Conservation (phyloP, 1,140 invertebrate genomes). For the Orussus abietinus region DNA sequence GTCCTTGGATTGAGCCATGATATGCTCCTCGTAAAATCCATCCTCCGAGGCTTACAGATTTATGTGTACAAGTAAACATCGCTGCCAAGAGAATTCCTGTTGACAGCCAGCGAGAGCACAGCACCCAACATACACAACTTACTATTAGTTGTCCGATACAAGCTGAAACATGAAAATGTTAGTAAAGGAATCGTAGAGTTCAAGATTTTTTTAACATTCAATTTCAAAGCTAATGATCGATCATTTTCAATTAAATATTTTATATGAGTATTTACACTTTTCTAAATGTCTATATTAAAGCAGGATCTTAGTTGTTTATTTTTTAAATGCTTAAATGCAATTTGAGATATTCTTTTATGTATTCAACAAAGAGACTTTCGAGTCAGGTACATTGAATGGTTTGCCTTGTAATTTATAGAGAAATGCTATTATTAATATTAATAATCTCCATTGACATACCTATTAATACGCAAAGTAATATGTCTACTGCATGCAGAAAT, state of each 20-base stretch:
- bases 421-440: not conserved
- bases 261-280: not conserved
- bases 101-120: conserved; percentile 42
- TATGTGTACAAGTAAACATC: conserved; percentile 46
- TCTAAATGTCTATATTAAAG: conserved; percentile 1
- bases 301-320: conserved; percentile 12
- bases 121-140: conserved; percentile 42
- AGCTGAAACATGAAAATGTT: conserved; percentile 27
- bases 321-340: conserved; percentile 1
- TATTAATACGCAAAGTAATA: conserved; percentile 44
- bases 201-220: no score
- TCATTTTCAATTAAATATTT: conserved; percentile 3
- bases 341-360: no score
- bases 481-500: conserved; percentile 40
- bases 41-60: conserved; percentile 44
- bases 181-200: no score
- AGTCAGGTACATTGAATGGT: no score
- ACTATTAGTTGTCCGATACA: conserved; percentile 42
- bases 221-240: no score
- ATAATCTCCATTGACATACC: conserved; percentile 23
- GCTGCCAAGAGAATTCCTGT: conserved; percentile 38
- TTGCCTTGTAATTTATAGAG: not conserved
- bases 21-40: conserved; percentile 45
- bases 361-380: no score
- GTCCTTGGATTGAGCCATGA: conserved; percentile 36